Conservation (phyloP, 2,888 invertebrate species). For the Drosophila infuscata region DNA sequence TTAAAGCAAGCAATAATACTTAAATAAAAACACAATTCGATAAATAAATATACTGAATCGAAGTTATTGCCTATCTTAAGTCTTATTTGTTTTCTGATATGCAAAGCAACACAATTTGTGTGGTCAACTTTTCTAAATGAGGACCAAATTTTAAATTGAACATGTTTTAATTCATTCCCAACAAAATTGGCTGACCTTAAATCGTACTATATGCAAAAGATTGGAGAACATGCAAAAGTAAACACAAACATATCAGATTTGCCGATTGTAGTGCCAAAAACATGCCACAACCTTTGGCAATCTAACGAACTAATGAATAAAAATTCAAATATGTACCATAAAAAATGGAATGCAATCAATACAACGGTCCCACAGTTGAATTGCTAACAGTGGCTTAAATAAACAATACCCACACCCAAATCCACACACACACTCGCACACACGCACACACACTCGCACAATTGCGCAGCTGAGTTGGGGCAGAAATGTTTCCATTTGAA, state of each 20-base stretch:
- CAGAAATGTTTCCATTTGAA: slow-evolving; percentile 47
- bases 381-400: slow-evolving; percentile 41
- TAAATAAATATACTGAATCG: neutral
- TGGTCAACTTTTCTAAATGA: neutral
- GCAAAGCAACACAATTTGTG: neutral
- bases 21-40: neutral
- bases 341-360: slow-evolving; percentile 68
- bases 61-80: neutral
- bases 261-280: slow-evolving; percentile 18
- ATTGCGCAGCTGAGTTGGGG: slow-evolving; percentile 11
- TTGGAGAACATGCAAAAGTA: slow-evolving; percentile 24
- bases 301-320: slow-evolving; percentile 62
- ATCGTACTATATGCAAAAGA: slow-evolving; percentile 6
- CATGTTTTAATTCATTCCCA: neutral
- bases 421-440: slow-evolving; percentile 14
- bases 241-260: slow-evolving; percentile 18
- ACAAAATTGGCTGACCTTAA: neutral
- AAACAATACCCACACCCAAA: slow-evolving; percentile 36
- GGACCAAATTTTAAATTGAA: neutral
- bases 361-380: slow-evolving; percentile 8
- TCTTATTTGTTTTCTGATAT: neutral
- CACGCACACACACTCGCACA: slow-evolving; percentile 8
- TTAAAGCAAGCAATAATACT: neutral
- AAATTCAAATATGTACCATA: slow-evolving; percentile 48
- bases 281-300: slow-evolving; percentile 32